A percentile compares a stretch with the other conserved stretches of the same genome.
Evolutionary conservation across 2,113 vertebrate species (phyloP).

Genomic region (Bufo gargarizans): DNA sequence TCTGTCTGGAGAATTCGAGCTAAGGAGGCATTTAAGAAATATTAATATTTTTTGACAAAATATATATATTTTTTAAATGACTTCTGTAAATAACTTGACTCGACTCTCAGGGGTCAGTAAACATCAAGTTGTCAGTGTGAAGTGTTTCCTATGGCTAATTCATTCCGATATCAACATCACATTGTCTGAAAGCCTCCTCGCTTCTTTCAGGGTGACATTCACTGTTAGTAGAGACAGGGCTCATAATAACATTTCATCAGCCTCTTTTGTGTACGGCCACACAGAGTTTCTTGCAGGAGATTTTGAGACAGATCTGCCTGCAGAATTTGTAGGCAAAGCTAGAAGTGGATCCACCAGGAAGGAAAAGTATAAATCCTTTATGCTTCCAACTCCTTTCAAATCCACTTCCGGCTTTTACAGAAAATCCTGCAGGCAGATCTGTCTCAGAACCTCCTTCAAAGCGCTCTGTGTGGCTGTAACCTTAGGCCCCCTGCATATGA

Average conservation of each 20-base stretch:
- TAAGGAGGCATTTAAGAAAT: constrained; percentile 1
- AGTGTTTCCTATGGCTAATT: not conserved
- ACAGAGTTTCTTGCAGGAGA: no score
- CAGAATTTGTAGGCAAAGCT: no score
- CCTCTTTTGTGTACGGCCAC: not conserved
- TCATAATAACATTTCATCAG: not conserved
- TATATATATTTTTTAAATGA: not conserved
- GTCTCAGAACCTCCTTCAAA: no score
- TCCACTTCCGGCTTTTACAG: no score
- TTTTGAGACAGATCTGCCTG: no score
- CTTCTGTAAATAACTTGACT: not conserved
- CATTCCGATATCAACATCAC: not conserved
- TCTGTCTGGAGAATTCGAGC: constrained; percentile 7
- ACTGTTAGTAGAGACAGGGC: not conserved
- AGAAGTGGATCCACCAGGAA: no score
- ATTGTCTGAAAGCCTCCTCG: not conserved
- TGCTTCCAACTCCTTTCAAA: no score
- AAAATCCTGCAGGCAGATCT: no score
- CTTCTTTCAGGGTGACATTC: not conserved
- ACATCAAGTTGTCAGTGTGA: not conserved
- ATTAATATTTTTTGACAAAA: not conserved
- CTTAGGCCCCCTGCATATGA: no score
- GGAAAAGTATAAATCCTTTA: no score
- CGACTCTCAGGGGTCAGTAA: not conserved
- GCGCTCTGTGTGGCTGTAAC: no score